These are phyloP conservation scores for Lymantria dispar DNA, from an alignment of 2,888 invertebrate genomes.

Conservation along the genomic window DNA sequence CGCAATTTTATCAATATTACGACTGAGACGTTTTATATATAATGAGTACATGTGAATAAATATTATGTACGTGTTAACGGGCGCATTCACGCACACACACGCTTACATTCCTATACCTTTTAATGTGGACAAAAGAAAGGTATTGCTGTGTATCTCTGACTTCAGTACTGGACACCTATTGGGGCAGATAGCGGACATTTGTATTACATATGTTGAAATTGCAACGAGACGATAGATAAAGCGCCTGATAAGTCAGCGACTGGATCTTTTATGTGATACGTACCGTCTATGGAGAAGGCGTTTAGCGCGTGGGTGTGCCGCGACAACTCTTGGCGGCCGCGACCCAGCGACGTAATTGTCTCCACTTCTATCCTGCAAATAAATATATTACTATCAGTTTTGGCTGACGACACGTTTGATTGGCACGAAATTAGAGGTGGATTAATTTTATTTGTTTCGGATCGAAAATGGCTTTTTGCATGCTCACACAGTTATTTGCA, in stretches of 20 bases:
- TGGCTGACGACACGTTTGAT: too few species aligned
- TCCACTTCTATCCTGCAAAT: slow-evolving; percentile 87
- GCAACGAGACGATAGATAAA: slow-evolving; percentile 10
- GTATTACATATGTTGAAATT: slow-evolving; percentile 45
- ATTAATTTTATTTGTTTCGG: neutral
- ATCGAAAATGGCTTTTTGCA: too few species aligned
- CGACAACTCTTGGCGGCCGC: slow-evolving; percentile 74
- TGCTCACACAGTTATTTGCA: too few species aligned
- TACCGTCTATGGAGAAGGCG: slow-evolving; percentile 76
- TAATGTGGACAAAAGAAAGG: slow-evolving; percentile 77
- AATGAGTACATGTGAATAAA: slow-evolving; percentile 47
- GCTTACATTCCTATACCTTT: slow-evolving; percentile 81
- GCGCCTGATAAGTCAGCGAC: neutral
- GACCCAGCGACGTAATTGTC: slow-evolving; percentile 86
- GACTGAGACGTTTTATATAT: slow-evolving; percentile 8
- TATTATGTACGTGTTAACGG: slow-evolving; percentile 41
- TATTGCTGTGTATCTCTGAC: slow-evolving; percentile 79
- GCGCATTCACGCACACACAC: slow-evolving; percentile 70
- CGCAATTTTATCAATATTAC: slow-evolving; percentile 2
- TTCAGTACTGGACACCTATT: slow-evolving; percentile 81
- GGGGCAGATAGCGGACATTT: slow-evolving; percentile 72
- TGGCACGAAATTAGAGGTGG: too few species aligned
- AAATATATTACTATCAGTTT: slow-evolving; percentile 3
- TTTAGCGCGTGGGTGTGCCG: slow-evolving; percentile 64
- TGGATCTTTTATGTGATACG: slow-evolving; percentile 17